These are phyloP conservation scores for Podargus strigoides DNA, from an alignment of 2,797 vertebrate genomes.

Conservation along the genomic window DNA sequence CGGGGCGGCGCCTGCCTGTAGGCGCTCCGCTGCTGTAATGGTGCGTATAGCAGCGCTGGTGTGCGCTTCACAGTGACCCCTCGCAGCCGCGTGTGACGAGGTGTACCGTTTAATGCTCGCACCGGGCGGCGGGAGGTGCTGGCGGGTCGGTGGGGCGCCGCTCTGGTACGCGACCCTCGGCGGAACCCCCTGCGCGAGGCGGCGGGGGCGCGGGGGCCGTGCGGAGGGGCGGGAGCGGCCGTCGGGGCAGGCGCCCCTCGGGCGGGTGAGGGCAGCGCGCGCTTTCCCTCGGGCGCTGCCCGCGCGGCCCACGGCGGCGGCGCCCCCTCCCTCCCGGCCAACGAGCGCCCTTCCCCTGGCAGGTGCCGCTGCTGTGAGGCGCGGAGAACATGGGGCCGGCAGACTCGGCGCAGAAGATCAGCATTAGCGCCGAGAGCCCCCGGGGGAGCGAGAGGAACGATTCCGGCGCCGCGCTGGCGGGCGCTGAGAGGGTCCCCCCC, in stretches of 20 bases:
- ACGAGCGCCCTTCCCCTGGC: neutral
- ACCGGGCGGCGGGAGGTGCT: accelerated
- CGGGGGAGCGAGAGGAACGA: constrained; percentile 70
- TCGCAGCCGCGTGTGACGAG: neutral
- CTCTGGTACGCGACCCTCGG: neutral
- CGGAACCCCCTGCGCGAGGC: neutral
- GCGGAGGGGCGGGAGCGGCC: neutral
- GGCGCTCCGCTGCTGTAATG: neutral
- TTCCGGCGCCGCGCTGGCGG: constrained; percentile 33
- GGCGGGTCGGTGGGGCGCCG: neutral
- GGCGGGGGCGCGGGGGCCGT: neutral
- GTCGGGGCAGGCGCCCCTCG: neutral
- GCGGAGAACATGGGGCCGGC: constrained; percentile 3
- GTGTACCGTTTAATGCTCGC: accelerated
- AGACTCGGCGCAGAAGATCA: constrained; percentile 58
- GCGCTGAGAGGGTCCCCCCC: neutral
- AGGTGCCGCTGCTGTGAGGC: neutral
- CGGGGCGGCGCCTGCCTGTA: accelerated
- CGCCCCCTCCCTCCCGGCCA: neutral
- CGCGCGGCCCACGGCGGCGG: neutral
- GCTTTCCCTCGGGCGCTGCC: too few relatives aligned
- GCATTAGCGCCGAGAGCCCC: constrained; percentile 66
- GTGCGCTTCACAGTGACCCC: accelerated
- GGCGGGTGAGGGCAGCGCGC: too few relatives aligned
- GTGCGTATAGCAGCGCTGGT: accelerated